Conservation (phyloP, 2,797 vertebrate genomes). For the Mormyrus proboscirostris region DNA sequence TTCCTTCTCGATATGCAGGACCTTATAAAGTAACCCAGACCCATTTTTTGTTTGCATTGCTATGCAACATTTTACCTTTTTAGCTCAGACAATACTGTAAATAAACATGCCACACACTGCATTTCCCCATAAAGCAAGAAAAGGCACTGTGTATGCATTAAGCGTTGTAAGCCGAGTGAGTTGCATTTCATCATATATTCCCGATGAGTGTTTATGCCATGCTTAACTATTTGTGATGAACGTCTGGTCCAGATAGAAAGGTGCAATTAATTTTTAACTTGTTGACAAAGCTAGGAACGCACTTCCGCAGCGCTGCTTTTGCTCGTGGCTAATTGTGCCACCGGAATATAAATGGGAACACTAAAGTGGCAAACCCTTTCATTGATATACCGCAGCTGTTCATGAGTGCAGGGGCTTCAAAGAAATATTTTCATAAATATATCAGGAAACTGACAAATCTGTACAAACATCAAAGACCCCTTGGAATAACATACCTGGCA, state of each 20-base stretch:
- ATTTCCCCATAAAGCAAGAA: neutral
- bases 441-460: neutral
- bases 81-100: neutral
- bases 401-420: constrained; percentile 8
- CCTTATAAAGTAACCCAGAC: constrained; percentile 2
- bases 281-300: constrained; percentile 3
- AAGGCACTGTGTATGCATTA: neutral
- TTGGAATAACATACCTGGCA: constrained; percentile 8
- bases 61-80: neutral
- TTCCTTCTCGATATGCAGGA: constrained; percentile 43
- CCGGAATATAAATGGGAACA: neutral
- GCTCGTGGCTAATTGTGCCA: constrained; percentile 10
- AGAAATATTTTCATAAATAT: constrained; percentile 6
- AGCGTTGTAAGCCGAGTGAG: neutral
- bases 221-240: neutral
- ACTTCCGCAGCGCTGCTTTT: neutral
- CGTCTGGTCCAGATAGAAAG: neutral
- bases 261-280: constrained; percentile 6
- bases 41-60: neutral
- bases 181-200: neutral
- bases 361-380: neutral
- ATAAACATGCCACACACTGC: neutral
- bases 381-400: constrained; percentile 5
- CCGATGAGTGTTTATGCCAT: neutral
- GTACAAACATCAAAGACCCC: constrained; percentile 11